These are phyloP conservation scores for Cygnus olor DNA, from an alignment of 2,797 vertebrate species.

Conservation along the genomic window DNA sequence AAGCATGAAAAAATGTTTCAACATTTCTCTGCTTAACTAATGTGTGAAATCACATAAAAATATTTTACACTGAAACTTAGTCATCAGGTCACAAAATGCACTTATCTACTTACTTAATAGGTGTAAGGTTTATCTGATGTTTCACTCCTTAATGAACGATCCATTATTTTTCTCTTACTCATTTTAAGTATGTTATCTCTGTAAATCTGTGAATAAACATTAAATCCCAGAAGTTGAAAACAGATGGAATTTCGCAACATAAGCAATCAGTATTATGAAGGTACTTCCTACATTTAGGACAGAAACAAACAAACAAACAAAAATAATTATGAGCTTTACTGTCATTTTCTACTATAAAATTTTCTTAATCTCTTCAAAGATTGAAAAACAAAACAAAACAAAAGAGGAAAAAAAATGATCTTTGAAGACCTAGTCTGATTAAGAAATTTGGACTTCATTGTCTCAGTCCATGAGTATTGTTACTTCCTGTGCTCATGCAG, in stretches of 20 bases:
- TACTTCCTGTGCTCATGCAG: not conserved
- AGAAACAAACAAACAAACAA: not conserved
- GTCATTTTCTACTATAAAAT: not conserved
- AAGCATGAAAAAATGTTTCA: conserved; percentile 3
- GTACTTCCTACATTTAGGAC: not conserved
- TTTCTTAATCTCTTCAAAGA: not conserved
- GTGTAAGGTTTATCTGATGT: not conserved
- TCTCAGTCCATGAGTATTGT: not conserved
- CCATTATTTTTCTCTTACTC: not conserved
- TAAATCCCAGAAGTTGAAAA: not conserved
- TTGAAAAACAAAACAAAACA: not conserved
- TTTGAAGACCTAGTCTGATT: not conserved
- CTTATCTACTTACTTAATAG: not conserved
- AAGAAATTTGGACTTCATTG: not conserved
- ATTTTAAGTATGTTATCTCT: not conserved
- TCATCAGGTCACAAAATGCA: not conserved
- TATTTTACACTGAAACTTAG: conserved; percentile 1
- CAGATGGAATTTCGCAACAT: not conserved
- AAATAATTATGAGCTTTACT: not conserved
- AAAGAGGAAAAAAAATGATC: not conserved
- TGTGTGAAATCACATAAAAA: not conserved
- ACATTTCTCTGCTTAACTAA: conserved; percentile 4
- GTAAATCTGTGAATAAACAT: not conserved
- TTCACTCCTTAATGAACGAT: not conserved
- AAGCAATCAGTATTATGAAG: not conserved